phyloP scores from a whole-genome alignment of 1,140 invertebrate genomes.

The Amphibalanus amphitrite region DNA sequence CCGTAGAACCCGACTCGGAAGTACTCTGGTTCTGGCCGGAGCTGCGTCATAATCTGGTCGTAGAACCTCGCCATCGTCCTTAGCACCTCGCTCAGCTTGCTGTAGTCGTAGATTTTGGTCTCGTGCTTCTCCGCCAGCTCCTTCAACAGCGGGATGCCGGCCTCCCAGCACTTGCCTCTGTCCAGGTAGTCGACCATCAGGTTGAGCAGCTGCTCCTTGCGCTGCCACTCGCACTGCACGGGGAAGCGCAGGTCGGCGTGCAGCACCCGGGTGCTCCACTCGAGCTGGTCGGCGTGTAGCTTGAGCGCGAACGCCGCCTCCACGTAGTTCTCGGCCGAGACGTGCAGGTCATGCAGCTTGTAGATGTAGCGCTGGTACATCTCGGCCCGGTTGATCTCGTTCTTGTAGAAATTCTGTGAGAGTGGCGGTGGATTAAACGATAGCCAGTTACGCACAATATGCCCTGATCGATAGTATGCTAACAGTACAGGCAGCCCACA shows the following conservation, averaged over 20 bases:
- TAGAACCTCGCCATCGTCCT: conserved; percentile 74
- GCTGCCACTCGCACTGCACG: conserved; percentile 63
- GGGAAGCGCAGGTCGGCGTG: conserved; percentile 36
- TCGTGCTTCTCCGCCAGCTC: conserved; percentile 81
- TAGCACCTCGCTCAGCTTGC: conserved; percentile 63
- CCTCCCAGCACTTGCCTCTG: conserved; percentile 91
- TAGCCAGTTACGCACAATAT: no score
- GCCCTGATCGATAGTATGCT: no score
- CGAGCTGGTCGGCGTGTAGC: conserved; percentile 75
- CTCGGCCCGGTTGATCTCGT: conserved; percentile 80
- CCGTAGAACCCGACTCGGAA: conserved; percentile 95
- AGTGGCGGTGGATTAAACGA: no score
- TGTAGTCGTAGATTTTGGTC: conserved; percentile 73
- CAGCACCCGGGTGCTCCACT: conserved; percentile 57
- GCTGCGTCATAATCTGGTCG: conserved; percentile 70
- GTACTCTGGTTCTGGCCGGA: conserved; percentile 83
- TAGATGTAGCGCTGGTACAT: conserved; percentile 95
- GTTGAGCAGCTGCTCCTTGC: conserved; percentile 83
- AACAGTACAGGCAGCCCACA: no score
- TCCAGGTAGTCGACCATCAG: conserved; percentile 81
- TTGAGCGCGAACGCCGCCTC: conserved; percentile 92
- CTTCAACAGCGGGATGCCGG: conserved; percentile 80
- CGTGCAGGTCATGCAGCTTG: conserved; percentile 83
- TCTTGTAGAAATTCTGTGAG: conserved; percentile 86
- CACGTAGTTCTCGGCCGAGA: conserved; percentile 82